Evolutionary conservation across 2,797 vertebrate genomes (phyloP).

Genomic region (Kryptopterus vitreolus): DNA sequence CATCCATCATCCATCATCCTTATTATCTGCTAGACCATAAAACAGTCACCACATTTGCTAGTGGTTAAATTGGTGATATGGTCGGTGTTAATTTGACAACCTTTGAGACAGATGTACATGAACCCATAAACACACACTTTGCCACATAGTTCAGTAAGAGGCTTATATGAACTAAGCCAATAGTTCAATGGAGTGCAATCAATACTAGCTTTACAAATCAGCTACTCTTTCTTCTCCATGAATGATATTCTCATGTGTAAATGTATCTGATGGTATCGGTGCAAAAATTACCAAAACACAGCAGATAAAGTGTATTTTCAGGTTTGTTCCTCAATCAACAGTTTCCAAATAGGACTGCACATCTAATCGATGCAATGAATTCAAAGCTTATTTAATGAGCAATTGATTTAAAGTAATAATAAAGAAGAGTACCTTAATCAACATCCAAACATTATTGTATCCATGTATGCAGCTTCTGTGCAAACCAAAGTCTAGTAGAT

Average conservation of each 20-base stretch:
- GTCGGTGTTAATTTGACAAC: conserved; percentile 4
- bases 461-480: conserved; percentile 25
- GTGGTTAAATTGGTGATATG: conserved; percentile 8
- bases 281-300: too few species aligned
- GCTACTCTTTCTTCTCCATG: conserved; percentile 21
- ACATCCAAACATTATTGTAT: conserved; percentile 38
- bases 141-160: conserved; percentile 34
- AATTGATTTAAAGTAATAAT: too few species aligned
- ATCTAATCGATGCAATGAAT: conserved; percentile 62
- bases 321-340: neutral
- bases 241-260: conserved; percentile 31
- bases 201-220: conserved; percentile 44
- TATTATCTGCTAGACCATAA: conserved; percentile 8
- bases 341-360: neutral
- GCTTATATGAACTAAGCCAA: conserved; percentile 34
- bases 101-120: conserved; percentile 13
- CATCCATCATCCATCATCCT: neutral
- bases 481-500: conserved; percentile 41
- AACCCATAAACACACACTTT: conserved; percentile 39
- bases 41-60: neutral
- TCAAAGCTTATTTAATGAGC: conserved; percentile 49
- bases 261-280: conserved; percentile 37
- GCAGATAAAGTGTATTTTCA: neutral
- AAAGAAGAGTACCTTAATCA: neutral
- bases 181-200: conserved; percentile 55